These are phyloP conservation scores for Cardinalis cardinalis DNA, from an alignment of 2,113 vertebrate species.

Conservation along the genomic window DNA sequence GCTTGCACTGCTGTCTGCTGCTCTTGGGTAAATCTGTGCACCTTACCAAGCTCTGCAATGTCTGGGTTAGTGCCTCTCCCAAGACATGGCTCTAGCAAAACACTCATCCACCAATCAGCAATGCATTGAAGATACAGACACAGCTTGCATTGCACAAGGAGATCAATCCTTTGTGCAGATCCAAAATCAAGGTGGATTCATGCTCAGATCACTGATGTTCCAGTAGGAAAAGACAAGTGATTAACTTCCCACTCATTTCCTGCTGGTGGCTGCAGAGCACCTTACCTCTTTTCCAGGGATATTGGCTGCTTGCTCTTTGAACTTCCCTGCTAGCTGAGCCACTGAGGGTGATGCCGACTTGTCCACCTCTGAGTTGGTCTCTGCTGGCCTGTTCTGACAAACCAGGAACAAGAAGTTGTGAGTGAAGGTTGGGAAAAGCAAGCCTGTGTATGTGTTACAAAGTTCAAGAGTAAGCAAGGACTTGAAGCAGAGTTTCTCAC, in stretches of 20 bases:
- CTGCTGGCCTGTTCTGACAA: slow-evolving; percentile 69
- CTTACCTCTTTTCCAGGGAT: slow-evolving; percentile 74
- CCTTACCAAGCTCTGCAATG: background rate
- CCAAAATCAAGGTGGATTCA: background rate
- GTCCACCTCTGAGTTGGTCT: slow-evolving; percentile 61
- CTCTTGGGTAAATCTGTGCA: background rate
- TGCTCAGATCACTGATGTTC: background rate
- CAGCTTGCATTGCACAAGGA: background rate
- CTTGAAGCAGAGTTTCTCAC: background rate
- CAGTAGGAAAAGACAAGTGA: background rate
- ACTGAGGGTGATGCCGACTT: slow-evolving; percentile 65
- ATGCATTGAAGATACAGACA: background rate
- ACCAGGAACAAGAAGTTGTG: background rate
- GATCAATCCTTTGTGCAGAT: background rate
- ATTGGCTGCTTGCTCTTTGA: slow-evolving; percentile 69
- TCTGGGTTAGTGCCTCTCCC: background rate
- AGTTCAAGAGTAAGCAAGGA: slow-evolving; percentile 14
- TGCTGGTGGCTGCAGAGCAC: background rate
- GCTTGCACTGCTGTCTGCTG: background rate
- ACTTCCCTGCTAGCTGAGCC: slow-evolving; percentile 76
- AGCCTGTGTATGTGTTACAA: background rate
- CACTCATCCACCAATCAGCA: background rate
- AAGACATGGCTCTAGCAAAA: background rate
- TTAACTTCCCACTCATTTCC: background rate
- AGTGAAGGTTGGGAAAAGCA: slow-evolving; percentile 13